These are phyloP conservation scores for Caenorhabditis wallacei DNA, from an alignment of 2,888 invertebrate genomes.

Conservation along the genomic window DNA sequence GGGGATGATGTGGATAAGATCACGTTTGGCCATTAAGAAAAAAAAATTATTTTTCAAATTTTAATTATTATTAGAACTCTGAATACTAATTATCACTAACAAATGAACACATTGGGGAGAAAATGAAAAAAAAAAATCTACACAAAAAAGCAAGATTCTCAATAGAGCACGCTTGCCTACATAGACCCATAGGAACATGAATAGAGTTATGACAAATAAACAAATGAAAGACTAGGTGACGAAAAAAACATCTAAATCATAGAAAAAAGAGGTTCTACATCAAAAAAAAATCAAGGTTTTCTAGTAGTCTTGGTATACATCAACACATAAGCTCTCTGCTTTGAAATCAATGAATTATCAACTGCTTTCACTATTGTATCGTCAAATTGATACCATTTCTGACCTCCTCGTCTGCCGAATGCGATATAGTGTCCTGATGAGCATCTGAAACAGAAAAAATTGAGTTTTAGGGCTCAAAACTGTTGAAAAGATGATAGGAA, in stretches of 20 bases:
- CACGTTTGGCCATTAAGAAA: too few relatives aligned
- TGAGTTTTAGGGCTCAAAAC: not conserved
- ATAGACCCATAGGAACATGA: conserved; percentile 1
- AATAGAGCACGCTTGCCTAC: too few relatives aligned
- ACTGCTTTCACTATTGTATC: conserved; percentile 90
- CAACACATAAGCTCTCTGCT: conserved; percentile 91
- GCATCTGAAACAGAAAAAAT: conserved; percentile 86
- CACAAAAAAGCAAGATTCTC: too few relatives aligned
- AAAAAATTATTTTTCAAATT: too few relatives aligned
- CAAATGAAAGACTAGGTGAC: not conserved
- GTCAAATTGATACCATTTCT: conserved; percentile 91
- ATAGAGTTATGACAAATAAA: not conserved
- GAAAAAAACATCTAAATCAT: not conserved
- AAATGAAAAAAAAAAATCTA: too few relatives aligned
- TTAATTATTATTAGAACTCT: too few relatives aligned
- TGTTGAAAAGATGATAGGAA: not conserved
- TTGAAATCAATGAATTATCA: conserved; percentile 87
- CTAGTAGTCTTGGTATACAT: conserved; percentile 87
- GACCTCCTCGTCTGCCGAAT: conserved; percentile 89
- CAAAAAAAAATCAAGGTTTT: conserved; percentile 14
- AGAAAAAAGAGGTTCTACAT: not conserved
- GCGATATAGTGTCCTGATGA: conserved; percentile 92
- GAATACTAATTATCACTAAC: too few relatives aligned
- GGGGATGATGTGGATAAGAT: too few relatives aligned
- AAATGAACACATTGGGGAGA: too few relatives aligned